These are phyloP conservation scores for Lasius fuliginosus DNA, from an alignment of 2,888 invertebrate genomes.

Conservation along the genomic window DNA sequence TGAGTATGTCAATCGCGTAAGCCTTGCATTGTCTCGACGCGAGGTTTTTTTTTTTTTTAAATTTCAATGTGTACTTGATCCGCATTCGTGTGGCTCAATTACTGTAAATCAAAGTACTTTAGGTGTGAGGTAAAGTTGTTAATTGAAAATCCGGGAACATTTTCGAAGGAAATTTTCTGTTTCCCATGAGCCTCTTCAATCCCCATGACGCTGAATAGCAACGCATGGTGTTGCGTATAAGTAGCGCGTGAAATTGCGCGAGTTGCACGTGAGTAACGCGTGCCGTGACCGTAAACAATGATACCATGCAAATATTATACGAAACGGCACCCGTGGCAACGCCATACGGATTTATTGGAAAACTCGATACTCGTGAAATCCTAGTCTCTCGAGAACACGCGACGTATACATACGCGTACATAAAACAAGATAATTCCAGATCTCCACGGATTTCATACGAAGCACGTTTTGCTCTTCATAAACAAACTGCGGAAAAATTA, in stretches of 20 bases:
- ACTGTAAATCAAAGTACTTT: not conserved
- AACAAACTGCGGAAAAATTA: constrained; percentile 39
- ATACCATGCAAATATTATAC: constrained; percentile 54
- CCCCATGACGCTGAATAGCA: constrained; percentile 1
- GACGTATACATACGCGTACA: constrained; percentile 27
- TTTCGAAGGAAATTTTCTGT: not conserved
- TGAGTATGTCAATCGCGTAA: not conserved
- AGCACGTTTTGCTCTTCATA: constrained; percentile 47
- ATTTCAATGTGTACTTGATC: not conserved
- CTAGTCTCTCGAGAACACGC: constrained; percentile 18
- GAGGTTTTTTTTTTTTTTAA: not conserved
- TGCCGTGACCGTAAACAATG: constrained; percentile 45
- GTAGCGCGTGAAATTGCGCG: constrained; percentile 45
- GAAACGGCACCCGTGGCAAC: constrained; percentile 42
- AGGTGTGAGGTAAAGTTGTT: not conserved
- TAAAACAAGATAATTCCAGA: constrained; percentile 48
- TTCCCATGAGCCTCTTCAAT: not conserved
- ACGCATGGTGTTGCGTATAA: constrained; percentile 22
- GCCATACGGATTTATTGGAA: constrained; percentile 47
- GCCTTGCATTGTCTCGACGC: not conserved
- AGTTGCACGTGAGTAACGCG: constrained; percentile 37
- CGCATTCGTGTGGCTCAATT: not conserved
- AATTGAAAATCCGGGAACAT: not conserved
- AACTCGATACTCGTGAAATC: constrained; percentile 51
- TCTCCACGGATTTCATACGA: constrained; percentile 36